Conservation (phyloP, 1,140 invertebrate genomes). For the Bombus confusus region DNA sequence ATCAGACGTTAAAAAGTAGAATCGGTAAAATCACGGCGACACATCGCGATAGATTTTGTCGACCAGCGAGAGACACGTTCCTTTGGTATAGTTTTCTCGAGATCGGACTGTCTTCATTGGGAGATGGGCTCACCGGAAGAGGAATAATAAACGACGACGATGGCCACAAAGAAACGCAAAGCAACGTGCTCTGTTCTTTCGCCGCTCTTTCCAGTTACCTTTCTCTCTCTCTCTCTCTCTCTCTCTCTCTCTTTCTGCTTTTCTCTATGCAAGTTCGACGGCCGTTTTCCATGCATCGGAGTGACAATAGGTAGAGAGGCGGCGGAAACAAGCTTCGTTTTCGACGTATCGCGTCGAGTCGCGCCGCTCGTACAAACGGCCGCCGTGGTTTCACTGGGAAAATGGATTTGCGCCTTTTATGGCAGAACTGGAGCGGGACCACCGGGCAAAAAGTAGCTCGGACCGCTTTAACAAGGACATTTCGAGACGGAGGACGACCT, state of each 20-base stretch:
- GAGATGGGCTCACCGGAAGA: slow-evolving; percentile 2
- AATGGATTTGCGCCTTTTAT: neutral
- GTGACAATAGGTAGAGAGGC: neutral
- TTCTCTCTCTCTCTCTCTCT: neutral
- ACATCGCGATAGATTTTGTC: neutral
- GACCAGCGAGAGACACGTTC: neutral
- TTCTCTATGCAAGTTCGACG: neutral
- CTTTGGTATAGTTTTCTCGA: neutral
- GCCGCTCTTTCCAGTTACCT: neutral
- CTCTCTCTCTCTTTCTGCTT: neutral
- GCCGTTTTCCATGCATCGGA: neutral
- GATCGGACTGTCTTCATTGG: neutral
- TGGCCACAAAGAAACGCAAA: neutral
- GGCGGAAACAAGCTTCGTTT: slow-evolving; percentile 1
- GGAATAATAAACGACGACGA: slow-evolving; percentile 16
- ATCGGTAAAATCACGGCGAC: neutral
- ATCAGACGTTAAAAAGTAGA: neutral
- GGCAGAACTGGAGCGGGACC: neutral
- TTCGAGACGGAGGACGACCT: neutral
- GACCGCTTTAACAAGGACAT: neutral
- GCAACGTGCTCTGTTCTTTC: neutral
- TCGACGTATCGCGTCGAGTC: neutral
- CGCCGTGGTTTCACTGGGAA: neutral
- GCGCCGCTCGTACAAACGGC: neutral
- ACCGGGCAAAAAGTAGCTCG: neutral